Evolutionary conservation across 2,113 vertebrate genomes (phyloP).

Genomic region (Melanostigma gelatinosum): DNA sequence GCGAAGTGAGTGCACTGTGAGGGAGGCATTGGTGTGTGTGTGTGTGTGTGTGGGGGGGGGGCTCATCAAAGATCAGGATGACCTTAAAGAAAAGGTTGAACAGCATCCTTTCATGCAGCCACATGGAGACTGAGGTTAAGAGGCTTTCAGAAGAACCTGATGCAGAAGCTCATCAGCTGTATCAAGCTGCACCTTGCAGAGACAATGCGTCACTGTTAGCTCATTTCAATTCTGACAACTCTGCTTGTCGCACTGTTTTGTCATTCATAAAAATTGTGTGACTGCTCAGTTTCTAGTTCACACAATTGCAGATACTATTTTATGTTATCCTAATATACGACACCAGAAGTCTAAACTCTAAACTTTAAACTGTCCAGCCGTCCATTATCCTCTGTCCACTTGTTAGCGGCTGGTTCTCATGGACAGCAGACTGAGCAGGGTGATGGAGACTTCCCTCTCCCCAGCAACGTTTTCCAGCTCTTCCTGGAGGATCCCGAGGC

Average conservation of each 20-base stretch:
- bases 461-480: neutral
- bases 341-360: neutral
- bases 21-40: neutral
- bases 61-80: neutral
- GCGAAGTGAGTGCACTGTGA: conserved; percentile 9
- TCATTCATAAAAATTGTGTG: too few relatives aligned
- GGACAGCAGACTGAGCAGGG: neutral
- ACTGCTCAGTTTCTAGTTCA: neutral
- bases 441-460: neutral
- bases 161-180: neutral
- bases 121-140: neutral
- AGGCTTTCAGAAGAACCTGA: neutral
- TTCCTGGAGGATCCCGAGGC: neutral
- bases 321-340: neutral
- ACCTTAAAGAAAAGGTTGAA: neutral
- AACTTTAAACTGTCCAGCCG: too few relatives aligned
- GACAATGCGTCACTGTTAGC: neutral
- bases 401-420: too few relatives aligned
- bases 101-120: neutral
- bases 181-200: neutral
- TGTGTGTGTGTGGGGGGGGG: neutral
- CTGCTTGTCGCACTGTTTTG: neutral
- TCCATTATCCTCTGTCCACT: too few relatives aligned
- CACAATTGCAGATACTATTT: neutral
- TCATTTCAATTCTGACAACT: neutral